Percentiles rank a stretch among this genome's conserved stretches.
Conservation (phyloP, 2,888 invertebrate species). For the Dexiosoma caninum region DNA sequence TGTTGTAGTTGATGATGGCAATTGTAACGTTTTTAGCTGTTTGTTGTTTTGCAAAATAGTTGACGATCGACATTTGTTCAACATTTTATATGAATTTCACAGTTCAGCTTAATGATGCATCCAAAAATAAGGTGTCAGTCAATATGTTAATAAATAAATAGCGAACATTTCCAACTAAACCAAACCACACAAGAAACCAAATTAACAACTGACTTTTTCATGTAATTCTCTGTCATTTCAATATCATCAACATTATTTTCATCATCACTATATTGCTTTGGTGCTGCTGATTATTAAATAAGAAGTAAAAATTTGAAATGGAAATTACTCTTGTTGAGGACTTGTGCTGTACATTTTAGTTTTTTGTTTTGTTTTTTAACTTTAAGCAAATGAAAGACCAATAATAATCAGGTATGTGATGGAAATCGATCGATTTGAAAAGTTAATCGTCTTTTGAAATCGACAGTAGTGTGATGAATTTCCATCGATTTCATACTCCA, state of each 20-base stretch:
- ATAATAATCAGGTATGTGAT: too few relatives aligned
- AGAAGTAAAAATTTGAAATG: too few relatives aligned
- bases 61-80: conserved; percentile 15
- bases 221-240: not conserved
- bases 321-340: too few relatives aligned
- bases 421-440: too few relatives aligned
- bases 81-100: not conserved
- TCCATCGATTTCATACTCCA: too few relatives aligned
- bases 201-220: not conserved
- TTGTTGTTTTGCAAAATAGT: not conserved
- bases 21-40: not conserved
- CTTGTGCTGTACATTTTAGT: too few relatives aligned
- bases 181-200: not conserved
- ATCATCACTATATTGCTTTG: not conserved
- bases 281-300: not conserved
- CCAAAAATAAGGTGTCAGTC: conserved; percentile 49
- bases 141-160: conserved; percentile 32
- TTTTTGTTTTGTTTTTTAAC: too few relatives aligned
- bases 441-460: too few relatives aligned
- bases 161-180: not conserved
- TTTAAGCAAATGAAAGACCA: too few relatives aligned
- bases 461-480: too few relatives aligned
- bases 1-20: conserved; percentile 32
- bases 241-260: not conserved
- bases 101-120: conserved; percentile 52